These are phyloP conservation scores for Diplosoma virens DNA, from an alignment of 23 tunicate genomes.

Conservation along the genomic window DNA sequence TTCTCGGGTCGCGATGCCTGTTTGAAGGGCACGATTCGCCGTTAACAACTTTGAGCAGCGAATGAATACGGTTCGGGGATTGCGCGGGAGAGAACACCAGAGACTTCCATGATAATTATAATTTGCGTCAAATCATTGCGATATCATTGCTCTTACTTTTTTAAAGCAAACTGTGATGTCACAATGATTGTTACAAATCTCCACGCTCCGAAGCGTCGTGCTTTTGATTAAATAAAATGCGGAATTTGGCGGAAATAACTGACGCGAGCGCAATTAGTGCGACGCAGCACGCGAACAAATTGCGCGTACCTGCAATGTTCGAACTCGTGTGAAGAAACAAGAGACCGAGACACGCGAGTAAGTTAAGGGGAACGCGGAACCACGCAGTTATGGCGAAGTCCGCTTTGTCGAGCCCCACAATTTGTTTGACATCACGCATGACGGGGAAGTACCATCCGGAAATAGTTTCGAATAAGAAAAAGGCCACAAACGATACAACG, in stretches of 20 bases:
- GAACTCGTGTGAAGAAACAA: conserved; percentile 63
- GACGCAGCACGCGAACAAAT: conserved; percentile 71
- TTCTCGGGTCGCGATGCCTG: too few species aligned
- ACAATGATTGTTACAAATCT: neutral
- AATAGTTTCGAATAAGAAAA: conserved; percentile 64
- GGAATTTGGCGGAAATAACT: conserved; percentile 33
- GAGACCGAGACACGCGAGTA: conserved; percentile 77
- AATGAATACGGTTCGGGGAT: too few species aligned
- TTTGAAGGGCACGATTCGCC: too few species aligned
- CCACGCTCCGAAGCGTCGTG: neutral
- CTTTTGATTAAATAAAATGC: neutral
- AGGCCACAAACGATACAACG: conserved; percentile 68
- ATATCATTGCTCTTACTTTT: too few species aligned
- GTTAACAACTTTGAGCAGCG: too few species aligned
- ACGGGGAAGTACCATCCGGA: conserved; percentile 89
- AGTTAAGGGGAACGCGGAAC: conserved; percentile 85
- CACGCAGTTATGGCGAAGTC: conserved; percentile 60
- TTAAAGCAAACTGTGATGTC: neutral
- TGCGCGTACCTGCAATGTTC: conserved; percentile 72
- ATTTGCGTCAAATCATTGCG: too few species aligned
- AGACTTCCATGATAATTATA: too few species aligned
- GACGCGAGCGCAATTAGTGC: conserved; percentile 44
- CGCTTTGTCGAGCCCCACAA: conserved; percentile 44
- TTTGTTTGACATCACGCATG: conserved; percentile 50
- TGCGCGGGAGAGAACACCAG: too few species aligned